Conservation (phyloP, 1,140 invertebrate species). For the Hydropsyche tenuis region DNA sequence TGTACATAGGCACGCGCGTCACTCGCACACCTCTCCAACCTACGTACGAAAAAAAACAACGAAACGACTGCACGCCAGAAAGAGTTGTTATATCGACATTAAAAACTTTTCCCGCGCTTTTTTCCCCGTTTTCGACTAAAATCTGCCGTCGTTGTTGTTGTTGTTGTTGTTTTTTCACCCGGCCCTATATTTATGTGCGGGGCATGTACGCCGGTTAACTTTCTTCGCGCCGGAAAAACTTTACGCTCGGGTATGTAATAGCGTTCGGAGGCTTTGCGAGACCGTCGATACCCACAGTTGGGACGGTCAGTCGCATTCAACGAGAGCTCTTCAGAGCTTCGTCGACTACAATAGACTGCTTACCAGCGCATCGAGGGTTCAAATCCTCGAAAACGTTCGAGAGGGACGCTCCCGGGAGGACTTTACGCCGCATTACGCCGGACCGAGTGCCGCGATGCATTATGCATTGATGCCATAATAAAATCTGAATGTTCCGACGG, state of each 20-base stretch:
- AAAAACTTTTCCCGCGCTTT: neutral
- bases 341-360: slow-evolving; percentile 14
- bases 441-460: neutral
- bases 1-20: too few relatives aligned
- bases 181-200: neutral
- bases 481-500: too few relatives aligned
- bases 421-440: neutral
- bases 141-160: neutral
- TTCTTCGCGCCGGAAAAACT: slow-evolving; percentile 20
- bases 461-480: too few relatives aligned
- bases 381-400: slow-evolving; percentile 10
- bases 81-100: slow-evolving; percentile 12
- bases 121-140: neutral
- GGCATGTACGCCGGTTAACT: neutral
- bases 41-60: neutral
- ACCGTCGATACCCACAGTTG: neutral
- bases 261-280: neutral
- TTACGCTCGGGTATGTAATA: neutral
- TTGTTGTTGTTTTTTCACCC: neutral
- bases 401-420: neutral
- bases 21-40: too few relatives aligned
- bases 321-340: neutral
- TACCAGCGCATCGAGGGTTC: slow-evolving; percentile 12
- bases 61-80: neutral
- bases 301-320: slow-evolving; percentile 5